These are phyloP conservation scores for Sakesphorus luctuosus DNA, from an alignment of 2,113 vertebrate genomes.

Conservation along the genomic window DNA sequence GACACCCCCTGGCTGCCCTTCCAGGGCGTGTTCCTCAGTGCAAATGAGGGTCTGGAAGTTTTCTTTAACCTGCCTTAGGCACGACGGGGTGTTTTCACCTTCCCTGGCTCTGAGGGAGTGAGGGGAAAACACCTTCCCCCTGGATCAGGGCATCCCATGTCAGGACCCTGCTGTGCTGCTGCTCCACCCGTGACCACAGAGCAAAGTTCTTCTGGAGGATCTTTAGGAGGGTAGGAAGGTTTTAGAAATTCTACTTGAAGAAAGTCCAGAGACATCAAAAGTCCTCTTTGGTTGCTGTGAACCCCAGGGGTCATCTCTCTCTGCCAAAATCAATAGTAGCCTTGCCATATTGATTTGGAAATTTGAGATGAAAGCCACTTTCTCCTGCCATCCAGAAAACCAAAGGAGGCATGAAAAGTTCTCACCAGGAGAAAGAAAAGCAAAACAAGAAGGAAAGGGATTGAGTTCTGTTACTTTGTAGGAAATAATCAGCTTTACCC, in stretches of 20 bases:
- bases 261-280: conserved; percentile 45
- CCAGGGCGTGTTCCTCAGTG: background rate
- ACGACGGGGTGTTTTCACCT: background rate
- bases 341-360: conserved; percentile 31
- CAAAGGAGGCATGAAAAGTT: background rate
- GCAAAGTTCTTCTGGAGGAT: background rate
- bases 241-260: conserved; percentile 48
- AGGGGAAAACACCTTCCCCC: background rate
- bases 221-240: background rate
- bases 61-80: background rate
- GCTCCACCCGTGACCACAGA: background rate
- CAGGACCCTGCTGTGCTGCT: background rate
- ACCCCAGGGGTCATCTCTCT: background rate
- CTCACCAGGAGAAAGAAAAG: background rate
- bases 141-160: background rate
- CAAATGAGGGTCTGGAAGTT: background rate
- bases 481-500: conserved; percentile 41
- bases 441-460: background rate
- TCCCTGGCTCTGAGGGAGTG: background rate
- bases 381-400: background rate
- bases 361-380: conserved; percentile 60
- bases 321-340: conserved; percentile 63
- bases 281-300: conserved; percentile 17
- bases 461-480: conserved; percentile 26
- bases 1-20: background rate